Base-by-base conservation (phyloP, 2,888 invertebrate species). In the Unio pictorum region DNA sequence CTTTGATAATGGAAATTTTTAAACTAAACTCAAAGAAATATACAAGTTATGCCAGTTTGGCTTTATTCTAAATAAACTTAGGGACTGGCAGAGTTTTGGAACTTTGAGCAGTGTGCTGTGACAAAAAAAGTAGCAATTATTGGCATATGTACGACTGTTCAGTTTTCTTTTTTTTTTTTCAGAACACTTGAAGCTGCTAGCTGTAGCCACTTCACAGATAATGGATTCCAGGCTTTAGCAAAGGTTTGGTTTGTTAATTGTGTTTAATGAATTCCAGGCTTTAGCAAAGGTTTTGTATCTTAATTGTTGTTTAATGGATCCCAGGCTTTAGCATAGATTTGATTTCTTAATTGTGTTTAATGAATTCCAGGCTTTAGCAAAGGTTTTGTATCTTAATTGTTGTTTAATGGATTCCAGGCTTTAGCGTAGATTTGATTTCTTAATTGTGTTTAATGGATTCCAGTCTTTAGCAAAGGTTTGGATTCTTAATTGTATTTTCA, bases 181-280 rank as follows among this genome's bases (percentile, higher is more conserved):
- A 91, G 94, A 86, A 97, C 97, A 5, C 91, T 99, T 72, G 98
- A 99, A 92, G 95, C 98, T 82, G 96, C 99, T 61, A 95, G 96
- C 79, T 99, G 99, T 91, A 94, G 94, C 65, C 96, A 95, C 87
- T 95, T 99, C 86, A 98, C 98, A 17, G 99, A 99, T 90, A 94
- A 94, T 77, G 99, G 98, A 71, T 99, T 99, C 92, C 96, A 97
- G 91, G 96, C 96, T 23, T 92, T 99, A 76, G 95, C 98, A 23
- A 94, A 94, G 92, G 96, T 83, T 71, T 34, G 45, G 62, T 30
- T 34, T 4, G 54, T 30, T 59, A 34, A 23, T 11, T 60, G n/a
- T 15, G 28, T 58, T 23, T 90, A 94, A 94, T 77, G 99, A 98
- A 71, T 99, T 99, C 92, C 96, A 97, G 91, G 96, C 96, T 23